These are phyloP conservation scores for Nannobrachium achirus DNA, from an alignment of 2,113 vertebrate genomes.

Conservation along the genomic window DNA sequence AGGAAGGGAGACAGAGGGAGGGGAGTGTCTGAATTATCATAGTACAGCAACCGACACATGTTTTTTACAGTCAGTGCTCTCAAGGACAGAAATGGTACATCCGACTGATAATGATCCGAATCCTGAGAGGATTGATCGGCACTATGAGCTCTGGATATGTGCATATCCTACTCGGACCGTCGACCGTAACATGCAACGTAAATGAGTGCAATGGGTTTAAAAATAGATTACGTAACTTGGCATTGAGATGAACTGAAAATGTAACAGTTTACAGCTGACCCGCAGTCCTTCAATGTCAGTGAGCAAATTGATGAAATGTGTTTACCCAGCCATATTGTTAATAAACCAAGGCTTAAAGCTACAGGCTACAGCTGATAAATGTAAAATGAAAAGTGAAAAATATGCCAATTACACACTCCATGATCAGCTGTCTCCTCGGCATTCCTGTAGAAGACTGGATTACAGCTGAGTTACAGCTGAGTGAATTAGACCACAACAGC, in stretches of 20 bases:
- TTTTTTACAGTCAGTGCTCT: not conserved
- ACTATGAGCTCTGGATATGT: too few relatives aligned
- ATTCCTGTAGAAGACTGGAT: conserved; percentile 4
- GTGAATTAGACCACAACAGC: too few relatives aligned
- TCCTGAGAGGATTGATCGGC: conserved; percentile 3
- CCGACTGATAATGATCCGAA: too few relatives aligned
- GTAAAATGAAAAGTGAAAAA: too few relatives aligned
- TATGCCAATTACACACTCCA: conserved; percentile 39
- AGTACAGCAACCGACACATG: too few relatives aligned
- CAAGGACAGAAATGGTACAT: not conserved
- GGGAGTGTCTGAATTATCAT: not conserved
- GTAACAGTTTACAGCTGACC: too few relatives aligned
- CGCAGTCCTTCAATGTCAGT: not conserved
- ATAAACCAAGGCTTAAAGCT: conserved; percentile 8
- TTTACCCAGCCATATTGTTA: not conserved
- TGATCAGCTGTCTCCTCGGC: conserved; percentile 16
- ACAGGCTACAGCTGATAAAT: conserved; percentile 24
- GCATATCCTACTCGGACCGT: too few relatives aligned
- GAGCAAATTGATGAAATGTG: not conserved
- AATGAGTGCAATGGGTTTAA: too few relatives aligned
- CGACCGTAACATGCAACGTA: too few relatives aligned
- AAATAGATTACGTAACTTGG: too few relatives aligned
- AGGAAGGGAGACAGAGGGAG: conserved; percentile 3
- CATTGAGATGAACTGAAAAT: too few relatives aligned
- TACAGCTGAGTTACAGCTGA: conserved; percentile 2